Percentiles rank a stretch among this genome's conserved stretches.
These are phyloP conservation scores for Abscondita cerata DNA, from an alignment of 2,888 invertebrate species.

Conservation along the genomic window DNA sequence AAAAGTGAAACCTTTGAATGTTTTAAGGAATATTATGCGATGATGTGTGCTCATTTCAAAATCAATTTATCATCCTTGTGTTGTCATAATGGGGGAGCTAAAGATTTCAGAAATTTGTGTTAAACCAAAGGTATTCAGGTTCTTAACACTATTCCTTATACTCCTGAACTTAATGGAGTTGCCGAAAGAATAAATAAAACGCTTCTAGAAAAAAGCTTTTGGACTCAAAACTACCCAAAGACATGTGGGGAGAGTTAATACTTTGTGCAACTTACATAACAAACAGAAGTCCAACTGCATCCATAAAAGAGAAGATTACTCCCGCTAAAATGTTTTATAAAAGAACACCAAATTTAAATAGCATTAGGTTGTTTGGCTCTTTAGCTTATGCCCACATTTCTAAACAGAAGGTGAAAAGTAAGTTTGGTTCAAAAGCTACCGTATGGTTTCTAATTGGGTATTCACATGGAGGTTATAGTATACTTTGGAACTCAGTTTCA, in stretches of 20 bases:
- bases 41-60: constrained; percentile 2
- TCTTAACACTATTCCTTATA: constrained; percentile 22
- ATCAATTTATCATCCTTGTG: neutral
- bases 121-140: constrained; percentile 19
- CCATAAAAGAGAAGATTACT: constrained; percentile 22
- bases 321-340: constrained; percentile 41
- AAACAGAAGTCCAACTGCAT: constrained; percentile 39
- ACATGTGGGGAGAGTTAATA: constrained; percentile 48
- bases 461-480: constrained; percentile 38
- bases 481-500: constrained; percentile 35
- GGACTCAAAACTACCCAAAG: constrained; percentile 37
- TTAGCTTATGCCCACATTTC: constrained; percentile 37
- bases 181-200: constrained; percentile 24
- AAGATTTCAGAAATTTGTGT: constrained; percentile 20
- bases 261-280: constrained; percentile 39
- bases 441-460: constrained; percentile 40
- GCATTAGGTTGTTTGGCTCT: constrained; percentile 31
- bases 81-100: constrained; percentile 26
- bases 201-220: constrained; percentile 22
- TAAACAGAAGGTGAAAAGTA: constrained; percentile 33
- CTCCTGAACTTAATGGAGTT: no score
- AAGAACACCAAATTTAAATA: constrained; percentile 32
- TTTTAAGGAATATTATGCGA: constrained; percentile 13
- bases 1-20: constrained; percentile 16
- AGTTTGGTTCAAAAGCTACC: constrained; percentile 38